Conservation (phyloP, 2,888 invertebrate genomes). For the Tigriopus californicus region DNA sequence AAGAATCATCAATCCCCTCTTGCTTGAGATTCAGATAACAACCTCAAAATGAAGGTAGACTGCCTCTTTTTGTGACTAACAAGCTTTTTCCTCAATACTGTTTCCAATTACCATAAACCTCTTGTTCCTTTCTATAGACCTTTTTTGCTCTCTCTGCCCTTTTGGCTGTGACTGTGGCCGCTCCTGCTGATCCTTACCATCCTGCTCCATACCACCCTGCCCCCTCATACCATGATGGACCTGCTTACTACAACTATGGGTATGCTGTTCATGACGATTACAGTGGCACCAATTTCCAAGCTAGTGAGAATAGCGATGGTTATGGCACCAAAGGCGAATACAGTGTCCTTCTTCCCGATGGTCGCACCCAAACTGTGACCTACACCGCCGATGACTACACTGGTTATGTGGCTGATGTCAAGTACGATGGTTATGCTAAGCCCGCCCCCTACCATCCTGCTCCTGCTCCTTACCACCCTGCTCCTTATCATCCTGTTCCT, state of each 20-base stretch:
- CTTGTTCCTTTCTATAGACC: too few species aligned
- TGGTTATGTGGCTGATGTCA: slow-evolving; percentile 4
- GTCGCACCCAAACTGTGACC: slow-evolving; percentile 1
- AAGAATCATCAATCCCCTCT: too few species aligned
- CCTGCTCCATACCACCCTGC: slow-evolving; percentile 1
- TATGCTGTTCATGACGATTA: slow-evolving; percentile 5
- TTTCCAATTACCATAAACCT: too few species aligned
- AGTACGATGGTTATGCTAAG: not conserved
- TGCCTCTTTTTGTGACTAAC: too few species aligned
- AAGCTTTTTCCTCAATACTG: too few species aligned
- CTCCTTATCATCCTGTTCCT: slow-evolving; percentile 1
- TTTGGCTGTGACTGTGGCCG: not conserved
- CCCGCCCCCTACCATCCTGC: not conserved
- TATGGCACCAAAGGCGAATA: slow-evolving; percentile 2
- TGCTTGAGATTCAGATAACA: too few species aligned
- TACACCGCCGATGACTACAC: slow-evolving; percentile 7
- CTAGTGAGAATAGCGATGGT: slow-evolving; percentile 1
- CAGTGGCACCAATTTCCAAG: not conserved
- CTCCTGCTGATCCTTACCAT: not conserved
- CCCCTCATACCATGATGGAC: not conserved
- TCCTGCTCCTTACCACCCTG: too few species aligned
- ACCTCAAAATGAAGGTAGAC: too few species aligned
- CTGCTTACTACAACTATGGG: not conserved
- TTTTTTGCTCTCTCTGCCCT: slow-evolving; percentile 3
- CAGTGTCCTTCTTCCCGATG: slow-evolving; percentile 6